phyloP scores from a whole-genome alignment of 2,888 invertebrate genomes.

The Brassicogethes aeneus region DNA sequence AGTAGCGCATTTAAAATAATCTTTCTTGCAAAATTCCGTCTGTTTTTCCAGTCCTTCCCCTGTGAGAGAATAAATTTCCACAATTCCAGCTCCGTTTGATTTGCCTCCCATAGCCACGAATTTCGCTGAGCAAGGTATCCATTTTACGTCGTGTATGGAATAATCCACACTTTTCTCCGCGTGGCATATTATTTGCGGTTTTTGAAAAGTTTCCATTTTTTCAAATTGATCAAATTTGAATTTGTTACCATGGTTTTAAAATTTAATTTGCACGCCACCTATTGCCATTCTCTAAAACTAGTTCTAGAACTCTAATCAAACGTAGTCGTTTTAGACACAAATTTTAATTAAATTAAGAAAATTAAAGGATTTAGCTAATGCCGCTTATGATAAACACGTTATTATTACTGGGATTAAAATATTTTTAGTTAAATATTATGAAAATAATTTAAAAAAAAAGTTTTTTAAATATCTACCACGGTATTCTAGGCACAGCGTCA shows the following conservation, averaged over 20 bases:
- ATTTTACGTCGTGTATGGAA: conserved; percentile 86
- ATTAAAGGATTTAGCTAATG: too few relatives aligned
- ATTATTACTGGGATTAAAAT: too few relatives aligned
- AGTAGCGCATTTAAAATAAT: conserved; percentile 85
- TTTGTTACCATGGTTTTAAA: not conserved
- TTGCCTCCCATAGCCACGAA: conserved; percentile 82
- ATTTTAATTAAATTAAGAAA: too few relatives aligned
- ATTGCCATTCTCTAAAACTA: too few relatives aligned
- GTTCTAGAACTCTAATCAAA: too few relatives aligned
- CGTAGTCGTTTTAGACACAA: too few relatives aligned
- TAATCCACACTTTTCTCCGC: conserved; percentile 74
- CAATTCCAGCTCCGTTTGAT: conserved; percentile 75
- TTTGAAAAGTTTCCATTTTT: conserved; percentile 53
- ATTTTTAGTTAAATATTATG: too few relatives aligned
- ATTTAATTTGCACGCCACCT: too few relatives aligned
- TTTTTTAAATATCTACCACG: too few relatives aligned
- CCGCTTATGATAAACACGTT: too few relatives aligned
- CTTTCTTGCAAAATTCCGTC: conserved; percentile 69
- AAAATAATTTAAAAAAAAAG: too few relatives aligned
- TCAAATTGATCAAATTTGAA: not conserved
- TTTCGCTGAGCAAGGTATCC: conserved; percentile 93
- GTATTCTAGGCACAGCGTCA: too few relatives aligned
- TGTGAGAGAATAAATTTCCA: conserved; percentile 73
- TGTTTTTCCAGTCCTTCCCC: conserved; percentile 63
- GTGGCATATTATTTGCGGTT: conserved; percentile 86